Percentiles rank a stretch among this genome's conserved stretches.
These are phyloP conservation scores for Otus sunia DNA, from an alignment of 2,113 vertebrate genomes.

Conservation along the genomic window DNA sequence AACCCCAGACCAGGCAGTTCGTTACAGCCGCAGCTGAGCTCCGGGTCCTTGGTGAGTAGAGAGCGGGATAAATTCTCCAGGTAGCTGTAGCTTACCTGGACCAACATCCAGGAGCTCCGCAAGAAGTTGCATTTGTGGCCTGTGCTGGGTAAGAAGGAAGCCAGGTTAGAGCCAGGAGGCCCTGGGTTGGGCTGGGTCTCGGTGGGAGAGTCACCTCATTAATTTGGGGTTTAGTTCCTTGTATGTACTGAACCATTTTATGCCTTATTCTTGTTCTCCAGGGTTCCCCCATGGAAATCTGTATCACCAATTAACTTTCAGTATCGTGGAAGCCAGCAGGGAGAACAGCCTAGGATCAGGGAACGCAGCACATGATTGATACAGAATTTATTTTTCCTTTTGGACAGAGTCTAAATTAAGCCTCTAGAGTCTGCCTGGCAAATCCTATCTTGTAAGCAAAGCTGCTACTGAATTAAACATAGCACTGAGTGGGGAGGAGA, in stretches of 20 bases:
- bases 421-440: conserved; percentile 61
- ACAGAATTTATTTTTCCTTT: conserved; percentile 65
- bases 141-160: neutral
- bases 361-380: conserved; percentile 31
- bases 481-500: conserved; percentile 2
- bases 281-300: conserved; percentile 35
- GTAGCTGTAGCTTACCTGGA: neutral
- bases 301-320: conserved; percentile 44
- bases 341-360: conserved; percentile 53
- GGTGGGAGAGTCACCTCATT: neutral
- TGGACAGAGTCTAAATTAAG: conserved; percentile 64
- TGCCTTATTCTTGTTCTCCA: conserved; percentile 11
- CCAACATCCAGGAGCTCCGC: neutral
- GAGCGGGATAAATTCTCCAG: neutral
- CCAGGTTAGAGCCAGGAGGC: neutral
- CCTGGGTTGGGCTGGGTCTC: neutral
- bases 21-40: conserved; percentile 88
- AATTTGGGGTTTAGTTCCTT: conserved; percentile 21
- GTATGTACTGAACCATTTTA: neutral
- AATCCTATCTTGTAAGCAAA: conserved; percentile 60
- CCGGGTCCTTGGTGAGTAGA: conserved; percentile 85
- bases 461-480: conserved; percentile 65
- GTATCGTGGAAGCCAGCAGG: conserved; percentile 11
- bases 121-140: neutral
- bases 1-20: conserved; percentile 91